phyloP scores from a whole-genome alignment of 2,888 invertebrate species.

The Hirtodrosophila trivittata region DNA sequence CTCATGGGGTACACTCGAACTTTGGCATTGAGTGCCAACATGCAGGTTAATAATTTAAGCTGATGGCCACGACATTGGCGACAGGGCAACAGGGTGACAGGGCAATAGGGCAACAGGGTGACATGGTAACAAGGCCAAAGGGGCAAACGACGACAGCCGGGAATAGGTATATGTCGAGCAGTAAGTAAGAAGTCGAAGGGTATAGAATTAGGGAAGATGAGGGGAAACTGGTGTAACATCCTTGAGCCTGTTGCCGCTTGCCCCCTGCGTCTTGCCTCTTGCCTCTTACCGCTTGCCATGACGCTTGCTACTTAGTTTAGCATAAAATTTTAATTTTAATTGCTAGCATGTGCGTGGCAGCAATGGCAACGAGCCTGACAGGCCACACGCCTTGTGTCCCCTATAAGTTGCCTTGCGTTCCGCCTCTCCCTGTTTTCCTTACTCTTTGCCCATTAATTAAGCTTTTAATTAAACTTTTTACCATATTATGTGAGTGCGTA shows the following conservation, averaged over 20 bases:
- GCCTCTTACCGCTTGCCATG: slow-evolving; percentile 14
- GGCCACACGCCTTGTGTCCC: slow-evolving; percentile 18
- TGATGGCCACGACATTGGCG: slow-evolving; percentile 29
- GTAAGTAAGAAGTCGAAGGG: slow-evolving; percentile 9
- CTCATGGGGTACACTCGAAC: slow-evolving; percentile 49
- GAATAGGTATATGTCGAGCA: slow-evolving; percentile 2
- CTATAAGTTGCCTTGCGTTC: neutral
- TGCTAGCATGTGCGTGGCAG: slow-evolving; percentile 77
- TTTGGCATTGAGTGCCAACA: slow-evolving; percentile 49
- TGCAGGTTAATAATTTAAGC: slow-evolving; percentile 63
- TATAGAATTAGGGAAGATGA: neutral
- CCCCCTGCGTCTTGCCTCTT: slow-evolving; percentile 13
- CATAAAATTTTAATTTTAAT: slow-evolving; percentile 79
- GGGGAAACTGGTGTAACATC: slow-evolving; percentile 5
- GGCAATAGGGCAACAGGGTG: neutral
- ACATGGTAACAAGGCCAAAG: neutral
- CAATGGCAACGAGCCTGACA: slow-evolving; percentile 47
- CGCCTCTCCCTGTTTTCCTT: neutral
- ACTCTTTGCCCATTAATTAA: slow-evolving; percentile 65
- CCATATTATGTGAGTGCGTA: slow-evolving; percentile 67
- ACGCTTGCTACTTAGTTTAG: slow-evolving; percentile 76
- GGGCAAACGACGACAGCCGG: neutral
- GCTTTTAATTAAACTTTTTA: slow-evolving; percentile 78
- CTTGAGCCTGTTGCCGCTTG: slow-evolving; percentile 27
- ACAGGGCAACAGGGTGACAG: slow-evolving; percentile 1